Evolutionary conservation across 2,888 invertebrate genomes (phyloP).

Genomic region (Lasioglossum villosulum): DNA sequence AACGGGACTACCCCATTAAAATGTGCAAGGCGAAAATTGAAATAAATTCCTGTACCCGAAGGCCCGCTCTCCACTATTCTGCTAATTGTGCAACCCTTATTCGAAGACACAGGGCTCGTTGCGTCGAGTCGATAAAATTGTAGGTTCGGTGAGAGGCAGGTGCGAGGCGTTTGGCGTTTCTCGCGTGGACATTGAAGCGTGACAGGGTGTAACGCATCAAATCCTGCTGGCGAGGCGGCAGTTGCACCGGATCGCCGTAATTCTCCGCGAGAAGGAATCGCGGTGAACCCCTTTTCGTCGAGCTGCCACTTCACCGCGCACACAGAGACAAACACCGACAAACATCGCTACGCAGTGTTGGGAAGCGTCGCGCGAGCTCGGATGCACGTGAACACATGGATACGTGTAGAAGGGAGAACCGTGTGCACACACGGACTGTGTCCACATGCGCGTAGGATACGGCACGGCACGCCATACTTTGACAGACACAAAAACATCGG

Average conservation of each 20-base stretch:
- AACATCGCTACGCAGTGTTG: background rate
- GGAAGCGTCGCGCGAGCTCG: constrained; percentile 13
- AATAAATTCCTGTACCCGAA: background rate
- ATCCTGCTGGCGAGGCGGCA: constrained; percentile 54
- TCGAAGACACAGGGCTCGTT: background rate
- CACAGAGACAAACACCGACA: background rate
- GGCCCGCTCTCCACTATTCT: background rate
- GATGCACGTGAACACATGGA: constrained; percentile 13
- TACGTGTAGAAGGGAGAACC: background rate
- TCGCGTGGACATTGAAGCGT: constrained; percentile 65
- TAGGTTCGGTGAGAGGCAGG: constrained; percentile 25
- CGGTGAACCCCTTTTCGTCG: constrained; percentile 64
- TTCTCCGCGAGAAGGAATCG: constrained; percentile 69
- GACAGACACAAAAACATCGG: constrained; percentile 80
- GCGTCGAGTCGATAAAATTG: background rate
- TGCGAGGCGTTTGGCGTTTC: constrained; percentile 30
- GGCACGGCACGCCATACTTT: constrained; percentile 43
- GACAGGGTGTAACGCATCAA: constrained; percentile 65
- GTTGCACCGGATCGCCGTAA: constrained; percentile 66
- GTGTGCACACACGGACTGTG: background rate
- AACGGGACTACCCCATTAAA: no score
- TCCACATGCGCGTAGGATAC: constrained; percentile 49
- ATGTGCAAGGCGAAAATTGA: background rate
- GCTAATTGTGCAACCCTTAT: background rate
- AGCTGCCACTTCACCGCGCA: constrained; percentile 58